A percentile compares a stretch with the other conserved stretches of the same genome.
Evolutionary conservation across 2,113 vertebrate genomes (phyloP).

Genomic region (Nerophis ophidion): DNA sequence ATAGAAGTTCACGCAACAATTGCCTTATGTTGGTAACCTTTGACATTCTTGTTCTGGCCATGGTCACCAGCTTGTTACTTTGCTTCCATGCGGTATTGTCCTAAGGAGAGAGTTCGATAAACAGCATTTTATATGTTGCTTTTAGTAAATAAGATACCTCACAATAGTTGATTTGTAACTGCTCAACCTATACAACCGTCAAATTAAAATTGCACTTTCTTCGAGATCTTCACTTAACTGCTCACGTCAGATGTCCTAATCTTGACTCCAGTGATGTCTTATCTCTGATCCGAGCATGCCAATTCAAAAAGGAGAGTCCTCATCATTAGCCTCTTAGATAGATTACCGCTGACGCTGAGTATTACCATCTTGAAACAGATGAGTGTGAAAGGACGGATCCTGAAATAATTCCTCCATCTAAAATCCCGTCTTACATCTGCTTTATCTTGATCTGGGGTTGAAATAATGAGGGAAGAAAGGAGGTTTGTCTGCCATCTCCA

Average conservation of each 20-base stretch:
- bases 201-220: slow-evolving; percentile 4
- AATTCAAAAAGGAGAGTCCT: slow-evolving; percentile 35
- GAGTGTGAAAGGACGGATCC: slow-evolving; percentile 34
- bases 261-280: slow-evolving; percentile 17
- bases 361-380: slow-evolving; percentile 37
- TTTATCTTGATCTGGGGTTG: slow-evolving; percentile 34
- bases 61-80: background rate
- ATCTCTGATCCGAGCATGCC: slow-evolving; percentile 28
- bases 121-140: background rate
- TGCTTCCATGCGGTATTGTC: background rate
- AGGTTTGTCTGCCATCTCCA: slow-evolving; percentile 12
- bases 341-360: slow-evolving; percentile 35
- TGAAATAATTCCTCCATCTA: slow-evolving; percentile 44
- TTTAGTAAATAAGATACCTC: background rate
- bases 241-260: slow-evolving; percentile 21
- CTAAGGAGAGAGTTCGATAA: too few relatives aligned
- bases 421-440: slow-evolving; percentile 44
- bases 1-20: background rate
- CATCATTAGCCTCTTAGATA: slow-evolving; percentile 37
- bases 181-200: slow-evolving; percentile 9
- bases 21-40: background rate
- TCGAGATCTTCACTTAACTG: slow-evolving; percentile 6
- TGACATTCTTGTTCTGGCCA: too few relatives aligned
- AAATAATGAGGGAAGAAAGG: slow-evolving; percentile 12
- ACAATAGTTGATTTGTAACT: background rate